A percentile compares a stretch with the other conserved stretches of the same genome.
phyloP scores from a whole-genome alignment of 2,888 invertebrate genomes.

The Morpho achilles region DNA sequence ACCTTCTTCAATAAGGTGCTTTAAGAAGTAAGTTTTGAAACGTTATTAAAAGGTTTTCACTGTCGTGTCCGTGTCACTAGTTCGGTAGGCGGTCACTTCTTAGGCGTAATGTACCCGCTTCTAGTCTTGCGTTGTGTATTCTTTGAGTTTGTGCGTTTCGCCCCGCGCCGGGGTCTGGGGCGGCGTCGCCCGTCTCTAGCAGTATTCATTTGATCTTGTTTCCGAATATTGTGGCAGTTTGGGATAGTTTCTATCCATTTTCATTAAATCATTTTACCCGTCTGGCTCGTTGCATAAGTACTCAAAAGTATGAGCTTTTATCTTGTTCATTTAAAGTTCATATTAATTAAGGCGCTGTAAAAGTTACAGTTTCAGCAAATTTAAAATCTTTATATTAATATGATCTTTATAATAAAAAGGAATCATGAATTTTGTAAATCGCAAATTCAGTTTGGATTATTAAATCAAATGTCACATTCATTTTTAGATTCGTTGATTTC shows the following conservation, averaged over 20 bases:
- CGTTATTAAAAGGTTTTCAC: slow-evolving; percentile 15
- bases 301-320: too few relatives aligned
- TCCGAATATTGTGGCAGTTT: slow-evolving; percentile 1
- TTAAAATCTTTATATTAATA: too few relatives aligned
- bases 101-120: slow-evolving; percentile 36
- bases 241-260: neutral
- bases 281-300: too few relatives aligned
- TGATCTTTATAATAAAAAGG: too few relatives aligned
- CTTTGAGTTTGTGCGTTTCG: slow-evolving; percentile 3
- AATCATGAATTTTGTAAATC: too few relatives aligned
- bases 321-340: too few relatives aligned
- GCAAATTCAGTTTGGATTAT: too few relatives aligned
- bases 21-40: slow-evolving; percentile 24
- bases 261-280: too few relatives aligned
- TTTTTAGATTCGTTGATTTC: too few relatives aligned
- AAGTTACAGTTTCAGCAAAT: too few relatives aligned
- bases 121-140: slow-evolving; percentile 54
- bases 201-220: slow-evolving; percentile 12
- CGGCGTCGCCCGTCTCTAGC: slow-evolving; percentile 1
- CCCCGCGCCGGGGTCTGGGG: neutral
- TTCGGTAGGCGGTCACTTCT: slow-evolving; percentile 23
- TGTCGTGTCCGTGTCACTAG: slow-evolving; percentile 25
- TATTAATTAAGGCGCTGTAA: too few relatives aligned
- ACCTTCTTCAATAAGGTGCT: slow-evolving; percentile 23
- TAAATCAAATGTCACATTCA: too few relatives aligned